phyloP scores from a whole-genome alignment of 1,140 invertebrate species.

The Tachypleus tridentatus region DNA sequence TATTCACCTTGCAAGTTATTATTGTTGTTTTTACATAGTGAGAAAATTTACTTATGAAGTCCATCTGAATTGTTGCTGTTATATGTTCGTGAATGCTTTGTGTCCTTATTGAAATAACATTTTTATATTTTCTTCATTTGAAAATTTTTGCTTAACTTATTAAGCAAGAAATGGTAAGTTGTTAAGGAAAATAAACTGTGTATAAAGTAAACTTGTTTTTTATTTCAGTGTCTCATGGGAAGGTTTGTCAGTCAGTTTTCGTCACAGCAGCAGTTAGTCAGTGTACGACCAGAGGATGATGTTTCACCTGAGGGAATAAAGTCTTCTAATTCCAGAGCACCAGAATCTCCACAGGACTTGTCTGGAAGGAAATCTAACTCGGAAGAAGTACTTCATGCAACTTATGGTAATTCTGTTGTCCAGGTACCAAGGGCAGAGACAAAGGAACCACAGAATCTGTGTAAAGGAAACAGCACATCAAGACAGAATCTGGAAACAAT shows the following conservation, averaged over 20 bases:
- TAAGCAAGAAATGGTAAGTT: no score
- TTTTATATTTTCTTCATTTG: no score
- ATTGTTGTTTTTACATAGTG: neutral
- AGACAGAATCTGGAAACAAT: constrained; percentile 93
- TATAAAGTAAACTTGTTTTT: no score
- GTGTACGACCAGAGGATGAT: no score
- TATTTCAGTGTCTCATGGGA: no score
- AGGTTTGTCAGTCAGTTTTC: no score
- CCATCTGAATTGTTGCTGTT: neutral
- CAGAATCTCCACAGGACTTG: neutral
- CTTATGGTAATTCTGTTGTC: neutral
- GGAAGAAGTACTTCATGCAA: neutral
- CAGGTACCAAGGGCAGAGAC: neutral
- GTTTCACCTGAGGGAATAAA: no score
- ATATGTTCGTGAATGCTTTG: neutral
- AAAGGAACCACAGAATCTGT: neutral
- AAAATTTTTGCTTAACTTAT: no score
- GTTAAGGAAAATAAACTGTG: no score
- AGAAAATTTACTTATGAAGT: neutral
- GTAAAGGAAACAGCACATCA: constrained; percentile 42
- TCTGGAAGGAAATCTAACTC: neutral
- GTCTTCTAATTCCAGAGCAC: no score
- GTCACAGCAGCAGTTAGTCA: no score
- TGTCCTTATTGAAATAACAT: no score
- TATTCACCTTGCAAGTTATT: neutral